phyloP scores from a whole-genome alignment of 2,113 vertebrate genomes.

The Scolopax mira region DNA sequence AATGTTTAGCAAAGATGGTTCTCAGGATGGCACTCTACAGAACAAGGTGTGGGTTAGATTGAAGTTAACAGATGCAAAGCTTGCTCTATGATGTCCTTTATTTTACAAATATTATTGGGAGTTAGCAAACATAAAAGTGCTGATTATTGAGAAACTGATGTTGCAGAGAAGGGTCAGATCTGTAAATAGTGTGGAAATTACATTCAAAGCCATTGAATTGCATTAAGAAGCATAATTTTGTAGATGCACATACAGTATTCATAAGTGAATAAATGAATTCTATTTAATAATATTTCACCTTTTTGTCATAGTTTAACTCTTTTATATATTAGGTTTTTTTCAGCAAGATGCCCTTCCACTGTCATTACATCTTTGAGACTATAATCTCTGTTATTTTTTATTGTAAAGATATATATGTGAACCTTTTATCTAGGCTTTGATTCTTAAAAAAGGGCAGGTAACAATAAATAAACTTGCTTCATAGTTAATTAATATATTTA shows the following conservation, averaged over 20 bases:
- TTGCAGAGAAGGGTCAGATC: conserved; percentile 40
- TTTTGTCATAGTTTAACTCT: conserved; percentile 52
- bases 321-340: conserved; percentile 16
- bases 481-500: conserved; percentile 43
- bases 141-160: conserved; percentile 50
- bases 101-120: conserved; percentile 46
- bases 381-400: neutral
- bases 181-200: conserved; percentile 59
- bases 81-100: conserved; percentile 15
- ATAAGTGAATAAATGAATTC: conserved; percentile 69
- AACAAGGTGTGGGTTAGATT: neutral
- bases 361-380: conserved; percentile 1
- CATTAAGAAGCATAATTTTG: conserved; percentile 53
- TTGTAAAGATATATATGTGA: neutral
- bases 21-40: neutral
- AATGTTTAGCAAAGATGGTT: neutral
- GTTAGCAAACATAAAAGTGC: conserved; percentile 55
- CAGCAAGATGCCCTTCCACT: conserved; percentile 29
- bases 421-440: neutral
- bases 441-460: conserved; percentile 39
- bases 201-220: conserved; percentile 56
- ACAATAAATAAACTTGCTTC: conserved; percentile 52
- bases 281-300: conserved; percentile 60
- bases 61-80: conserved; percentile 15
- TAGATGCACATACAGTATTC: conserved; percentile 63